Conservation (phyloP, 2,888 invertebrate species). For the Chironomus tentans region DNA sequence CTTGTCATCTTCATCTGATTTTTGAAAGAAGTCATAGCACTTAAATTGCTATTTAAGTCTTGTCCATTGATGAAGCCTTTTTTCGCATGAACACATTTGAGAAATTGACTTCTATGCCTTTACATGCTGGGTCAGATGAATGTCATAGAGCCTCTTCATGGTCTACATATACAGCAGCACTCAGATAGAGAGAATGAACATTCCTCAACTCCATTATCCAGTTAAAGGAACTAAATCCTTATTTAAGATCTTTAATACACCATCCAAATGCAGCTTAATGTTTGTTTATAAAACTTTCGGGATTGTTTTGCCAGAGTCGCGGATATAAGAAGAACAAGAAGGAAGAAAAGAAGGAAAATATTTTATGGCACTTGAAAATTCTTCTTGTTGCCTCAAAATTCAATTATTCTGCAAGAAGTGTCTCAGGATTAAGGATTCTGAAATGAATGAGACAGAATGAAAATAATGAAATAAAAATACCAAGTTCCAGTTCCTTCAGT, state of each 20-base stretch:
- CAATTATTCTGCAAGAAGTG: neutral
- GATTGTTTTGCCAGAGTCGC: neutral
- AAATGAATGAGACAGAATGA: too few relatives aligned
- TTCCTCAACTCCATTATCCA: neutral
- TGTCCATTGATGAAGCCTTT: neutral
- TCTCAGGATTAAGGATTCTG: neutral
- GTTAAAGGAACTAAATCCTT: neutral
- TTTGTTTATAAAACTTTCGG: neutral
- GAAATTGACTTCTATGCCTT: neutral
- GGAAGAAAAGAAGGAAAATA: neutral
- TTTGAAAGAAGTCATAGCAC: neutral
- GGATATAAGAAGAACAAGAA: too few relatives aligned
- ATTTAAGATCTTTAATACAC: neutral
- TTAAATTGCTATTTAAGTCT: neutral
- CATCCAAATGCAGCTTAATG: neutral
- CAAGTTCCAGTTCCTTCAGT: too few relatives aligned
- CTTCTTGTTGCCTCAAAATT: neutral
- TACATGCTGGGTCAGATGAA: neutral
- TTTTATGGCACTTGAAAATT: neutral
- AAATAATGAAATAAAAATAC: too few relatives aligned
- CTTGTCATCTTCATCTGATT: neutral
- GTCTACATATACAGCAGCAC: neutral
- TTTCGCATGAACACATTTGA: neutral
- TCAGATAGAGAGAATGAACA: neutral
- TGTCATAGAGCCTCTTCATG: neutral